Evolutionary conservation across 2,797 vertebrate genomes (phyloP), one percentile per base, ranked within the genome.

Genomic region (Galaxias olidus): DNA sequence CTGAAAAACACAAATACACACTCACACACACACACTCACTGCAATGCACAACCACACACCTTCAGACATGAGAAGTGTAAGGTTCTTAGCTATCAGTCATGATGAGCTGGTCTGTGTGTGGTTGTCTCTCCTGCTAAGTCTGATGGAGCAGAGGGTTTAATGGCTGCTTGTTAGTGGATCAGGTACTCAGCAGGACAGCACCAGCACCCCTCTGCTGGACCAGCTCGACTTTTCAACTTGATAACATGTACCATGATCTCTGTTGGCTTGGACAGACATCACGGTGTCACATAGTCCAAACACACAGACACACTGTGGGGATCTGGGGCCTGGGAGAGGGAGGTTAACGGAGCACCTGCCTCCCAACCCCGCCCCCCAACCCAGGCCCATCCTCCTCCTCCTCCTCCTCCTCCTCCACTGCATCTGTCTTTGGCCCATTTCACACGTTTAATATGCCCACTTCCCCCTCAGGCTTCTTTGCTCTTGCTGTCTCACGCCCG

Each of bases 371-470:
- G n/a, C 3, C 44, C 14, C 7, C 44, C 1, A 17, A n/a, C 30
- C 59, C 42, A 43, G 30, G 30, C 20, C n/a, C 9, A 55, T 15
- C 20, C n/a, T 6, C 30, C 30, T 6, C 41, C 60, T 65, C 51
- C 71, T 59, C 59, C 44, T 41, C 10, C 20, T 65, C n/a, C 11
- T 14, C 45, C 45, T 51, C 55, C 68, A 17, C 49, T 43, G 20
- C 63, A 17, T 63, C 63, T 63, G 20, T 63, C 57, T 60, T 75
- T 59, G 71, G 78, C 66, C 84, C 83, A 86, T 86, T 88, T 86
- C 78, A 80, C 79, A 83, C 75, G 78, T 79, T 86, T 81, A 83
- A 72, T 73, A 60, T 68, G 75, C 43, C 44, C 61, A 50, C 59
- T 68, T 72, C 69, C 75, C 78, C 61, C 73, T 17, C 13, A 49